Percentiles rank a stretch among this genome's conserved stretches.
These are phyloP conservation scores for Rafetus swinhoei DNA, from an alignment of 2,113 vertebrate genomes.

Conservation along the genomic window DNA sequence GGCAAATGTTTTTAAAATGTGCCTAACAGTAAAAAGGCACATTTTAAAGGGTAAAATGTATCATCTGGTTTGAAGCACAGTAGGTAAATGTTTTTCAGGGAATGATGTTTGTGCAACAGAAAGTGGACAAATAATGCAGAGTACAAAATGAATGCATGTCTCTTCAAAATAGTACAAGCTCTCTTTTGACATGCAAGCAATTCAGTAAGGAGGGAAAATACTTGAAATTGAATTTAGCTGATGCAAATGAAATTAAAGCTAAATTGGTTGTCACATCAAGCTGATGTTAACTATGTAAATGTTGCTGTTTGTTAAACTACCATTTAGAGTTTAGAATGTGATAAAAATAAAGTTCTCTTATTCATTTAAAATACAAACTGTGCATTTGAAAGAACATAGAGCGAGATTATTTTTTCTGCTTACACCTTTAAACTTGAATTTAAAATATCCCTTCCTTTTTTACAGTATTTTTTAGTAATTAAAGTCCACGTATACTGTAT, in stretches of 20 bases:
- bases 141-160: neutral
- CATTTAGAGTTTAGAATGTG: constrained; percentile 24
- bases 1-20: neutral
- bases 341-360: constrained; percentile 36
- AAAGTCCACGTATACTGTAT: neutral
- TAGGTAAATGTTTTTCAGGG: constrained; percentile 29
- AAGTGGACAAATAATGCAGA: constrained; percentile 26
- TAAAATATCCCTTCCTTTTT: constrained; percentile 6
- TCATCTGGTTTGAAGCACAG: constrained; percentile 10
- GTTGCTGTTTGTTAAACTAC: constrained; percentile 69
- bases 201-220: constrained; percentile 43
- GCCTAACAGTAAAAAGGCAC: neutral
- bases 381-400: neutral
- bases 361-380: constrained; percentile 20
- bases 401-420: neutral
- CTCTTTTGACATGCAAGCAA: constrained; percentile 43
- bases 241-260: constrained; percentile 77
- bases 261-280: constrained; percentile 73
- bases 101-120: neutral
- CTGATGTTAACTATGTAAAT: constrained; percentile 73
- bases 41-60: constrained; percentile 18
- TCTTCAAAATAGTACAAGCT: constrained; percentile 49
- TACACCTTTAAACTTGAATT: neutral
- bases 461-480: constrained; percentile 21
- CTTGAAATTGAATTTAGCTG: constrained; percentile 65